A percentile compares a stretch with the other conserved stretches of the same genome.
Conservation (phyloP, 2,113 vertebrate genomes). For the Albula glossodonta region DNA sequence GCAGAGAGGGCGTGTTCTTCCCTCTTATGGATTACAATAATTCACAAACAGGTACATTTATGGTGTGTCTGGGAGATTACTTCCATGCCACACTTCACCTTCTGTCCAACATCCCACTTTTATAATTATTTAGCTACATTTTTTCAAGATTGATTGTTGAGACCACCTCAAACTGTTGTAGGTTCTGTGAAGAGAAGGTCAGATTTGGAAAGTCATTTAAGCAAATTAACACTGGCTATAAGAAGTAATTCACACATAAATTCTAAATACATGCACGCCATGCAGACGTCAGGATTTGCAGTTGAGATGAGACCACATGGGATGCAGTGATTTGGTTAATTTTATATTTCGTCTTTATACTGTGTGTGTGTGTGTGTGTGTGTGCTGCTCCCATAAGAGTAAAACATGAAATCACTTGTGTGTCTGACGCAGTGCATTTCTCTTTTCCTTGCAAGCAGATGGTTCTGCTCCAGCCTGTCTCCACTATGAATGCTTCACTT, state of each 20-base stretch:
- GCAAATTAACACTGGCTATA: neutral
- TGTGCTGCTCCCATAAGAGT: neutral
- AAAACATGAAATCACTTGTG: neutral
- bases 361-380: neutral
- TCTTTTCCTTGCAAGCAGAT: constrained; percentile 40
- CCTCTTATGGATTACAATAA: constrained; percentile 58
- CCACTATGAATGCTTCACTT: neutral
- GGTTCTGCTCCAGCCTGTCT: constrained; percentile 17
- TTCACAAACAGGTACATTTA: constrained; percentile 53
- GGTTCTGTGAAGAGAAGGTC: neutral
- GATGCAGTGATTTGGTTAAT: neutral
- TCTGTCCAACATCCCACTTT: neutral
- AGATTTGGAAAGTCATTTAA: neutral
- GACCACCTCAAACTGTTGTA: neutral
- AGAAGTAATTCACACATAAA: neutral
- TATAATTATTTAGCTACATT: neutral
- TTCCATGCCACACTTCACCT: neutral
- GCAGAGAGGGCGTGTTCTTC: constrained; percentile 65
- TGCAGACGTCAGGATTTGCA: neutral
- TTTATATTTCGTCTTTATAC: neutral
- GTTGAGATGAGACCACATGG: no score
- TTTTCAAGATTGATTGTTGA: neutral
- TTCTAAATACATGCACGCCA: neutral
- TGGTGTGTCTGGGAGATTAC: neutral
- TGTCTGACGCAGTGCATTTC: neutral